Evolutionary conservation across 2,888 invertebrate genomes (phyloP), one percentile per base, ranked within the genome.

Genomic region (Dolomedes plantarius): DNA sequence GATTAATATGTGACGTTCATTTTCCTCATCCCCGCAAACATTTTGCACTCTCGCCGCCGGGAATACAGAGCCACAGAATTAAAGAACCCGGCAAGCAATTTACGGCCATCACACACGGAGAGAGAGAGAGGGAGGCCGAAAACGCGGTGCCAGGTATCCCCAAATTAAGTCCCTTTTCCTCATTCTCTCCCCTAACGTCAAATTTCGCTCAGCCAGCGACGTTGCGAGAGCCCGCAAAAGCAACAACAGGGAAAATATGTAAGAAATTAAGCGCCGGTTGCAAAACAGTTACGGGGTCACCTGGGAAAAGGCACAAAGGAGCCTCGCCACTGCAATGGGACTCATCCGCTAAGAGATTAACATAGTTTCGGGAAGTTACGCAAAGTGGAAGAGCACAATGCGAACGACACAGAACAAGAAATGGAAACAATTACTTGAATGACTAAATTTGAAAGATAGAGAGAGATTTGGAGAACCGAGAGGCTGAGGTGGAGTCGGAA

Each of bases 341-440:
- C 56, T 56, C 56, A 56, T 56, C 56, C 56, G 19, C 23, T 23
- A 56, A 56, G 56, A 56, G 56, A 56, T 56, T 56, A 56, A 56
- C 56, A 56, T 56, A 56, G 56, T 56, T 56, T 16, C 16, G 56
- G 23, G 56, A 46, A 56, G 56, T 56, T 56, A 56, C 56, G 56
- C 56, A 56, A 56, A 56, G 56, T 56, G 56, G 56, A 56, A 11
- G 56, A 56, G 56, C 11, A 56, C 56, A 56, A 56, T 56, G 56
- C 56, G 23, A 56, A 11, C 23, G 41, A n/a, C 36, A 56, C 56
- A 16, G 46, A 16, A 23, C 23, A 56, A 56, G 56, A 56, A 56
- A 56, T 56, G 56, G 56, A 56, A 56, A 56, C 56, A 56, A 56
- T 56, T 56, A 56, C 56, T 56, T 19, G 56, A 56, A 23, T 56